phyloP scores from a whole-genome alignment of 2,888 invertebrate species.

The Erynnis tages region DNA sequence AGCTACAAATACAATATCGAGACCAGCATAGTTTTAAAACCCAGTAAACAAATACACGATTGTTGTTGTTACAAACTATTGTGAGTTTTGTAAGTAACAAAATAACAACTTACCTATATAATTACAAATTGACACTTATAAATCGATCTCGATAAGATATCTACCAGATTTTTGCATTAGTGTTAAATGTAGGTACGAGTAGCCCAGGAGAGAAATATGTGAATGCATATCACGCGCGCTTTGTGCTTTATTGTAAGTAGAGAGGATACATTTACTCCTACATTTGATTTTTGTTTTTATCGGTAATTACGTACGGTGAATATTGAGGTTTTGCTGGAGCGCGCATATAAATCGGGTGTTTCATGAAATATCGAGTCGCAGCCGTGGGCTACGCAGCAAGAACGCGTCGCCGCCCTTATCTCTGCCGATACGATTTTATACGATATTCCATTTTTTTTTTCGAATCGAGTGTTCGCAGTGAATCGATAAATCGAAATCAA shows the following conservation, averaged over 20 bases:
- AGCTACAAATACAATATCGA: too few relatives aligned
- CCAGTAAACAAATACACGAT: too few relatives aligned
- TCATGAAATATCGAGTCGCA: slow-evolving; percentile 75
- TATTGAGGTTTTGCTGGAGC: slow-evolving; percentile 70
- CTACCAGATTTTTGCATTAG: slow-evolving; percentile 10
- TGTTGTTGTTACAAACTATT: too few relatives aligned
- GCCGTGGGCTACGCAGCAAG: slow-evolving; percentile 73
- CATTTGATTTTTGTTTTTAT: slow-evolving; percentile 46
- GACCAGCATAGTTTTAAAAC: too few relatives aligned
- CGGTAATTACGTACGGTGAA: slow-evolving; percentile 70
- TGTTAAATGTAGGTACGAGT: not conserved
- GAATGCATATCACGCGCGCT: not conserved
- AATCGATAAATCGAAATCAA: slow-evolving; percentile 73
- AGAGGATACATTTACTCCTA: slow-evolving; percentile 21
- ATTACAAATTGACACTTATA: too few relatives aligned
- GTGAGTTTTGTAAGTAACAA: too few relatives aligned
- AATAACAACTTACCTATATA: too few relatives aligned
- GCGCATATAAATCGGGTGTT: slow-evolving; percentile 77
- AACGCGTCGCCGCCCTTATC: slow-evolving; percentile 72
- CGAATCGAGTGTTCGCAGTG: slow-evolving; percentile 74
- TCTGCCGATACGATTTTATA: slow-evolving; percentile 75
- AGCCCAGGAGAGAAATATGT: slow-evolving; percentile 1
- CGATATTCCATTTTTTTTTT: slow-evolving; percentile 74
- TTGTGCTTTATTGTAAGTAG: slow-evolving; percentile 16
- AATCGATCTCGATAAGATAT: not conserved